Percentiles rank a stretch among this genome's conserved stretches.
These are phyloP conservation scores for Tinea trinotella DNA, from an alignment of 2,888 invertebrate genomes.

Conservation along the genomic window DNA sequence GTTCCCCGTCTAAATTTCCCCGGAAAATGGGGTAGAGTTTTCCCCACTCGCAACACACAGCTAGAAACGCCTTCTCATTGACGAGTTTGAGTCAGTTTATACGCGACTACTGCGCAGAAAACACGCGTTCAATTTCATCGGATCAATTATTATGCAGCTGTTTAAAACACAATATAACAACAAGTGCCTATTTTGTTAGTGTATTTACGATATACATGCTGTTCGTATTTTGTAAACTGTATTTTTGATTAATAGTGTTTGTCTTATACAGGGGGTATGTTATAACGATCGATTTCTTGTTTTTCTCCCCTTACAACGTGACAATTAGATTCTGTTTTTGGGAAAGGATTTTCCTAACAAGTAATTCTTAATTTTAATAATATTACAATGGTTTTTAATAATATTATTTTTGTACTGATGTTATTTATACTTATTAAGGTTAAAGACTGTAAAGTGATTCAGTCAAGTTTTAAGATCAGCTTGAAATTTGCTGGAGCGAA, in stretches of 20 bases:
- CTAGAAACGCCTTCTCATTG: not conserved
- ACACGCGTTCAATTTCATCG: conserved; percentile 29
- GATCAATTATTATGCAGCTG: conserved; percentile 18
- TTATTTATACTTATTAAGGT: no score
- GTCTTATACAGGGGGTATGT: not conserved
- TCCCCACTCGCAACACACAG: not conserved
- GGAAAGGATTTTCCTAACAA: not conserved
- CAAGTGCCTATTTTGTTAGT: conserved; percentile 2
- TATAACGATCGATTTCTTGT: not conserved
- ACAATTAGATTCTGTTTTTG: not conserved
- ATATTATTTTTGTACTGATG: no score
- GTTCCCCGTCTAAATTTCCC: no score
- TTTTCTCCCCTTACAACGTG: not conserved
- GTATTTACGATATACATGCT: not conserved
- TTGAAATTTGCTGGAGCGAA: no score
- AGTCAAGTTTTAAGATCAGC: no score
- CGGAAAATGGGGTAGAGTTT: not conserved
- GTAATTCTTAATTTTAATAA: no score
- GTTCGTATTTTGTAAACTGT: not conserved
- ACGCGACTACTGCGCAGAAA: conserved; percentile 32
- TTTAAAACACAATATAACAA: not conserved
- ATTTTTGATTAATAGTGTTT: not conserved
- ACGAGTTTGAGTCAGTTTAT: conserved; percentile 35
- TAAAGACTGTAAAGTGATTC: no score
- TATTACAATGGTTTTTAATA: not conserved